A percentile compares a stretch with the other conserved stretches of the same genome.
phyloP scores from a whole-genome alignment of 2,888 invertebrate genomes.

The Gymnosoma rotundatum region DNA sequence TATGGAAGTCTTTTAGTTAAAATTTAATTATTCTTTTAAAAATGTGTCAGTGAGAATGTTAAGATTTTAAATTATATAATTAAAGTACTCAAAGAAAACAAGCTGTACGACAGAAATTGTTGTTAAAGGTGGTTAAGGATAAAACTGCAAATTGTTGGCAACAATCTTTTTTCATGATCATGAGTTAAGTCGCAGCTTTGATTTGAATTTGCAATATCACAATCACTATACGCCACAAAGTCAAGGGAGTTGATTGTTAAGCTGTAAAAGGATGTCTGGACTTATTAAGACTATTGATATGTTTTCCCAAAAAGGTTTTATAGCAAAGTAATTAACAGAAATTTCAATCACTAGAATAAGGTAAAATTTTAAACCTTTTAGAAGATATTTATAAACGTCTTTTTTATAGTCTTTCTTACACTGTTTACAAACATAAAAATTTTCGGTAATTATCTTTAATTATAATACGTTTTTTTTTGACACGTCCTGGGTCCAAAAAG shows the following conservation, averaged over 20 bases:
- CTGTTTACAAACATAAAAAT: no score
- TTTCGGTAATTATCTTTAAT: no score
- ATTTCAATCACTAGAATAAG: no score
- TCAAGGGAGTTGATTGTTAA: not conserved
- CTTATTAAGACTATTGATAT: conserved; percentile 21
- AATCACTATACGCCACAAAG: not conserved
- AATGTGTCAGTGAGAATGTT: conserved; percentile 68
- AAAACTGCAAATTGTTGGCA: conserved; percentile 60
- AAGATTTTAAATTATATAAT: conserved; percentile 69
- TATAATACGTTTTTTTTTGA: no score
- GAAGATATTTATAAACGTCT: no score
- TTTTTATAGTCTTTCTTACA: not conserved
- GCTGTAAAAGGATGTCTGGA: conserved; percentile 2
- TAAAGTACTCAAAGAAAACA: conserved; percentile 39
- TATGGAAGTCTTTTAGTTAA: conserved; percentile 21
- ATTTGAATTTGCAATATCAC: conserved; percentile 43
- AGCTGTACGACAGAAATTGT: conserved; percentile 31
- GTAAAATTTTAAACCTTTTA: no score
- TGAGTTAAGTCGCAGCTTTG: conserved; percentile 42
- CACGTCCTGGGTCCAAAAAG: no score
- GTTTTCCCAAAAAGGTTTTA: not conserved
- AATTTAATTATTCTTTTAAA: conserved; percentile 69
- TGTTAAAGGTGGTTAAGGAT: conserved; percentile 43
- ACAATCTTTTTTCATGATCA: conserved; percentile 48
- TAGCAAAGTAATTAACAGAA: conserved; percentile 6